Evolutionary conservation across 2,797 vertebrate genomes (phyloP).

Genomic region (Premnoplex brunnescens): DNA sequence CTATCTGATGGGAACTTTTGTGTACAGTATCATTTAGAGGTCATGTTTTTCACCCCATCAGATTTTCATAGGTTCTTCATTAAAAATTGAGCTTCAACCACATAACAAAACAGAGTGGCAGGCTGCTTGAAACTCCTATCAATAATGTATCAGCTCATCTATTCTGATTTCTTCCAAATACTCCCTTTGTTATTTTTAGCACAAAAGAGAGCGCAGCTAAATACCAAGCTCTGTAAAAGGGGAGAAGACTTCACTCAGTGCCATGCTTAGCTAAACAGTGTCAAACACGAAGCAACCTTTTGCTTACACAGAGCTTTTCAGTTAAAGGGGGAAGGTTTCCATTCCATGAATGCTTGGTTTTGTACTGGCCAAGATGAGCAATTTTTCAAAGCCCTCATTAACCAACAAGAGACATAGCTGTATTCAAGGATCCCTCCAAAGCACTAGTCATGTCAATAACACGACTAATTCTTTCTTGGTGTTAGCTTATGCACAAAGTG

Average conservation of each 20-base stretch:
- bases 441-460: neutral
- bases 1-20: conserved; percentile 1
- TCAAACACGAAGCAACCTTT: conserved; percentile 10
- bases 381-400: conserved; percentile 35
- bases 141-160: conserved; percentile 73
- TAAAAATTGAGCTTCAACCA: conserved; percentile 75
- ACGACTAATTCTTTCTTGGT: neutral
- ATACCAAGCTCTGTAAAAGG: conserved; percentile 40
- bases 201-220: conserved; percentile 65
- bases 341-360: conserved; percentile 28
- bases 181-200: conserved; percentile 74
- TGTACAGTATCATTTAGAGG: conserved; percentile 51
- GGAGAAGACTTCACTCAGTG: conserved; percentile 47
- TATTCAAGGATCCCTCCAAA: conserved; percentile 9
- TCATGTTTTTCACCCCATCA: conserved; percentile 63
- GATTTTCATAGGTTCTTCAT: conserved; percentile 74
- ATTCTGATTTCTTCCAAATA: conserved; percentile 76
- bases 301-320: conserved; percentile 22
- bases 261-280: conserved; percentile 45
- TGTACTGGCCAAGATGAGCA: conserved; percentile 11
- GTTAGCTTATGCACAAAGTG: neutral
- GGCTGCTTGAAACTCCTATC: conserved; percentile 71
- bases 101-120: conserved; percentile 68
- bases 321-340: conserved; percentile 10
- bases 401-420: neutral